Percentiles rank a stretch among this genome's conserved stretches.
Evolutionary conservation across 1,140 invertebrate genomes (phyloP).

Genomic region (Formica selysi): DNA sequence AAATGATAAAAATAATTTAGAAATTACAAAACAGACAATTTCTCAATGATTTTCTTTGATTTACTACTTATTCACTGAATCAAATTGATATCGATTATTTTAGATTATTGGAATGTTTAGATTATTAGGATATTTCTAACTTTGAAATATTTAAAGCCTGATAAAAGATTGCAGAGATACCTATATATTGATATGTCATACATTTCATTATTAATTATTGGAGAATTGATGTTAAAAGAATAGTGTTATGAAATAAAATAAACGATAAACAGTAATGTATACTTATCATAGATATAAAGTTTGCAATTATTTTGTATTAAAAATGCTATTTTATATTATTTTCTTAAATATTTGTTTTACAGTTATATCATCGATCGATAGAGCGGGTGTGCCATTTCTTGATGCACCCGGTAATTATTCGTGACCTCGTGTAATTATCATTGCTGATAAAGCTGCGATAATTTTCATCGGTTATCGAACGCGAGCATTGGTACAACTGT

Average conservation of each 20-base stretch:
- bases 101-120: no score
- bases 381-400: not conserved
- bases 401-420: constrained; percentile 10
- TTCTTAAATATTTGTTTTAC: constrained; percentile 40
- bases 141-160: not conserved
- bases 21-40: not conserved
- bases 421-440: constrained; percentile 43
- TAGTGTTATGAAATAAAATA: not conserved
- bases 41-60: no score
- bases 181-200: not conserved
- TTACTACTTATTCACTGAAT: no score
- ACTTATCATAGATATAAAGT: not conserved
- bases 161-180: not conserved
- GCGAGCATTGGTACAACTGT: not conserved
- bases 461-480: constrained; percentile 41
- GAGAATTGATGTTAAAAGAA: not conserved
- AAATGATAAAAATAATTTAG: not conserved
- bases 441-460: constrained; percentile 32
- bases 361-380: constrained; percentile 15
- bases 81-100: not conserved
- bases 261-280: not conserved
- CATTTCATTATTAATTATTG: not conserved
- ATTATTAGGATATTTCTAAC: not conserved
- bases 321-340: not conserved
- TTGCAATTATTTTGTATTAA: not conserved